Conservation (phyloP, 2,797 vertebrate species). For the Sphenodon punctatus region DNA sequence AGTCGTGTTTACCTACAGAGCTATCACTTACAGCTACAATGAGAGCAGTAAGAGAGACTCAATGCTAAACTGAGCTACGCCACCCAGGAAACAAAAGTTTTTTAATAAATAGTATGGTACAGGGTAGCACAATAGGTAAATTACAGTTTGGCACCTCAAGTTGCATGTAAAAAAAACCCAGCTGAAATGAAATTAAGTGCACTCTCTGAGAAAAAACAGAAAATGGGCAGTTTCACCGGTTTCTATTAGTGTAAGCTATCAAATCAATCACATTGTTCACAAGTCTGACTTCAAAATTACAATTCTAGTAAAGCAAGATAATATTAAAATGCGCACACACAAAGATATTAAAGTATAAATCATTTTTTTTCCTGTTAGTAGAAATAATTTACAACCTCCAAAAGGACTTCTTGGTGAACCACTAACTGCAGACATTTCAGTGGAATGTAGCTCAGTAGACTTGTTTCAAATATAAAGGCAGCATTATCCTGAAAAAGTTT, state of each 20-base stretch:
- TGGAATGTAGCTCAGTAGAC: constrained; percentile 84
- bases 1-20: constrained; percentile 73
- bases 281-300: constrained; percentile 71
- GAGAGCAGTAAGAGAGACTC: constrained; percentile 72
- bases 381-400: constrained; percentile 79
- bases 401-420: constrained; percentile 76
- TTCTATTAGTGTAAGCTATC: constrained; percentile 66
- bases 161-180: constrained; percentile 67
- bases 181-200: constrained; percentile 66
- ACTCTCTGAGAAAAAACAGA: constrained; percentile 69
- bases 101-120: constrained; percentile 70
- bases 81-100: constrained; percentile 71
- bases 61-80: constrained; percentile 76
- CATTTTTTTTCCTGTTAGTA: constrained; percentile 56
- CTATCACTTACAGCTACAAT: constrained; percentile 76
- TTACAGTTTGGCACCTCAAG: constrained; percentile 78
- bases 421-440: constrained; percentile 76
- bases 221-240: constrained; percentile 59
- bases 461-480: constrained; percentile 82
- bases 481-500: constrained; percentile 81
- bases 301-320: constrained; percentile 73
- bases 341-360: constrained; percentile 80
- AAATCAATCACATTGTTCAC: constrained; percentile 73
- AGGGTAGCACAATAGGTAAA: constrained; percentile 72
- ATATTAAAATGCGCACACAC: constrained; percentile 78